Evolutionary conservation across 2,113 vertebrate genomes (phyloP).

Genomic region (Catharus fuscescens): DNA sequence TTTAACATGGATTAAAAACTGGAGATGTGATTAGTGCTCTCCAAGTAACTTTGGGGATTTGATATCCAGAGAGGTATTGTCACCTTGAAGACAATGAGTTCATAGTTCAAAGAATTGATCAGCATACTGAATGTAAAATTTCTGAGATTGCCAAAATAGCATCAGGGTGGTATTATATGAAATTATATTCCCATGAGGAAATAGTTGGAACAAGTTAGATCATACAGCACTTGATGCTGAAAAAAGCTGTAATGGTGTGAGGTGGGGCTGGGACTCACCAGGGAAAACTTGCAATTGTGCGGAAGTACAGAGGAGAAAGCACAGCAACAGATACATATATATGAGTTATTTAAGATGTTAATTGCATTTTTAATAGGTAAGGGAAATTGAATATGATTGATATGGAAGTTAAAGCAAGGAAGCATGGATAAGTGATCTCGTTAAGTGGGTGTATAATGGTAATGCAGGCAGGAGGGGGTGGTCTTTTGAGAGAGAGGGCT

Average conservation of each 20-base stretch:
- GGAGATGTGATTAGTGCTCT: not conserved
- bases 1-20: conserved; percentile 44
- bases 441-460: not conserved
- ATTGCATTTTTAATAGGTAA: not conserved
- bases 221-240: not conserved
- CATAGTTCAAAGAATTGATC: not conserved
- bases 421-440: not conserved
- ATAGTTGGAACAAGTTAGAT: not conserved
- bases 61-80: not conserved
- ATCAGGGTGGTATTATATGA: not conserved
- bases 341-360: not conserved
- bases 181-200: not conserved
- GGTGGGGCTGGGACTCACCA: not conserved
- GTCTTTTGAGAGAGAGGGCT: not conserved
- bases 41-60: not conserved
- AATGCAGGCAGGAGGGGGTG: not conserved
- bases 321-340: not conserved
- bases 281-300: not conserved
- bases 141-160: not conserved
- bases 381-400: not conserved
- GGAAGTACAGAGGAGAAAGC: not conserved
- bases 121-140: not conserved
- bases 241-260: rapidly evolving
- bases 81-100: not conserved
- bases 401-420: not conserved